Percentiles rank a stretch among this genome's conserved stretches.
phyloP scores from a whole-genome alignment of 2,113 vertebrate species.

The Solea solea region DNA sequence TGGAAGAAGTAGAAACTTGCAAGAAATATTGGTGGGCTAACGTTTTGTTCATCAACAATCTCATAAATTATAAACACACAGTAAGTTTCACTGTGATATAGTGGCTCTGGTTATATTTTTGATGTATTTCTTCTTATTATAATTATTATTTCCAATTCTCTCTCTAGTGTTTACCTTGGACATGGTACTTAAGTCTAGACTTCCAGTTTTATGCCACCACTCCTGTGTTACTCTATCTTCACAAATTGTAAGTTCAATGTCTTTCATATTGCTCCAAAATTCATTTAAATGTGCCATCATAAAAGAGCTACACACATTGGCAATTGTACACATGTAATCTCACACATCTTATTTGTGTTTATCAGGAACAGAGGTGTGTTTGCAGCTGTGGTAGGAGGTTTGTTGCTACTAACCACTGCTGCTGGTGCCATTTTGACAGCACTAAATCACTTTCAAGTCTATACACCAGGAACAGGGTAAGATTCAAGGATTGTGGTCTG shows the following conservation, averaged over 20 bases:
- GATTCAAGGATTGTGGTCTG: constrained; percentile 1
- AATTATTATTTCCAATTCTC: constrained; percentile 13
- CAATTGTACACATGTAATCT: neutral
- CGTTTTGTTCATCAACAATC: constrained; percentile 85
- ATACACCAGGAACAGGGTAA: constrained; percentile 78
- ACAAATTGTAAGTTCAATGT: constrained; percentile 73
- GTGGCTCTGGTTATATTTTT: constrained; percentile 63
- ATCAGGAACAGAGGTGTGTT: constrained; percentile 78
- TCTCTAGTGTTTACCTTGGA: constrained; percentile 87
- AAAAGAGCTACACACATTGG: neutral
- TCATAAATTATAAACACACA: constrained; percentile 76
- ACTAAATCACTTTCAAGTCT: constrained; percentile 79
- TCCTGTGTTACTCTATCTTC: constrained; percentile 81
- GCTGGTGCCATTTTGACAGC: constrained; percentile 77
- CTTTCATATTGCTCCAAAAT: neutral
- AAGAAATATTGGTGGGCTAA: constrained; percentile 87
- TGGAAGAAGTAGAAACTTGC: constrained; percentile 80
- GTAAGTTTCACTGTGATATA: constrained; percentile 68
- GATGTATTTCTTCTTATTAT: neutral
- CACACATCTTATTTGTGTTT: constrained; percentile 18
- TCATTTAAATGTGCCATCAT: neutral
- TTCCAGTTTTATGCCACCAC: constrained; percentile 87
- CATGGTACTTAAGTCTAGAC: constrained; percentile 89
- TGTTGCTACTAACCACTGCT: constrained; percentile 75
- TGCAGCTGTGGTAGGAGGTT: constrained; percentile 59